Base-by-base conservation (phyloP, 2,797 vertebrate species). In the Sebastes elongatus region DNA sequence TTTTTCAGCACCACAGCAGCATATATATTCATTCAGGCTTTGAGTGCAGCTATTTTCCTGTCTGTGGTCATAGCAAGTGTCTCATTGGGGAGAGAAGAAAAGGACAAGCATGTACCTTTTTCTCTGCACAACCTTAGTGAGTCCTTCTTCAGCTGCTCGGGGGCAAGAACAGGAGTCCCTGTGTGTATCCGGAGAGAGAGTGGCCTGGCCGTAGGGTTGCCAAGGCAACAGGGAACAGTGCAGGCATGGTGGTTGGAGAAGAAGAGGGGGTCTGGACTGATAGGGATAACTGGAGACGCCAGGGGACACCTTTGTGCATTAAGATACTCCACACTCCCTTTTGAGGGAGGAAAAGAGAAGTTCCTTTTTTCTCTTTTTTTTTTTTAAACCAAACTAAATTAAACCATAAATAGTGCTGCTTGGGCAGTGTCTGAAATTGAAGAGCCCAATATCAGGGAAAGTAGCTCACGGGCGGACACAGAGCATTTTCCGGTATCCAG, bases 141-240 rank as follows among this genome's bases (percentile, higher is more conserved):
- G 78, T 89, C 86, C 86, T 80, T 68, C 84, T 71, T 89, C 90
- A 91, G 93, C 92, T 93, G 93, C 92, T 91, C 13, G n/a, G 83
- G 88, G 90, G 74, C 80, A 86, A 83, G 88, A 93, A 94, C 93
- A 94, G 84, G 92, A 81, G 85, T 93, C 82, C 74, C 86, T 90
- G 88, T 94, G 88, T 94, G 92, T 94, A 80, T 84, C 69, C 63
- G 69, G 62, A 75, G 73, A 78, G 71, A 88, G 83, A 71, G 84
- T 83, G 87, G 89, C 79, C 86, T 79, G 85, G 88, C 91, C 81
- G 6, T 73, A 87, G 86, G 88, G 94, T 95, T 94, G 90, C 91
- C 93, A 94, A 79, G 92, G 93, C 90, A 94, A 95, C 94, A 92
- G 90, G 80, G 93, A 93, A 93, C 91, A 92, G 92, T 92, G 89